Percentiles rank a stretch among this genome's conserved stretches.
phyloP scores from a whole-genome alignment of 1,140 invertebrate species.

The Argopecten irradians region DNA sequence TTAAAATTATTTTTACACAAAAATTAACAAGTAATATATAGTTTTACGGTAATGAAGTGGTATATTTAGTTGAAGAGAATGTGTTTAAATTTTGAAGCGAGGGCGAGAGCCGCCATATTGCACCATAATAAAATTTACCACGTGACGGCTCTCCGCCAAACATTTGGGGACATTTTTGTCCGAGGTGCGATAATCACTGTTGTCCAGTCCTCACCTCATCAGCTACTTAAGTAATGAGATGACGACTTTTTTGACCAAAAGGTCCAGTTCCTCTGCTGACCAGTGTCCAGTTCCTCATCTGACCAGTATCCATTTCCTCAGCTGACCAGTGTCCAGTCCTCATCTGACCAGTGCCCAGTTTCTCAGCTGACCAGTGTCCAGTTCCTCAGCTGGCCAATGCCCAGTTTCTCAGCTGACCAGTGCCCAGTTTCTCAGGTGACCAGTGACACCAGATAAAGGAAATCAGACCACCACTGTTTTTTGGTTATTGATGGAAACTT shows the following conservation, averaged over 20 bases:
- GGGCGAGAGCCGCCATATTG: too few relatives aligned
- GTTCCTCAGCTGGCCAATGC: neutral
- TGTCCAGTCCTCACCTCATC: neutral
- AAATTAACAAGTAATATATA: too few relatives aligned
- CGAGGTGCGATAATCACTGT: neutral
- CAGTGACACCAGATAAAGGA: neutral
- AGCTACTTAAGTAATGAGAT: neutral
- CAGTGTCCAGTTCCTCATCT: neutral
- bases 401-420: neutral
- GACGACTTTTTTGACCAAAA: too few relatives aligned
- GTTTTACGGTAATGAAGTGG: too few relatives aligned
- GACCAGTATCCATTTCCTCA: too few relatives aligned
- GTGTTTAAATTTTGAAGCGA: too few relatives aligned
- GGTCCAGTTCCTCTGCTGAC: neutral
- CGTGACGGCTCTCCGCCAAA: too few relatives aligned
- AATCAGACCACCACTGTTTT: conserved; percentile 1
- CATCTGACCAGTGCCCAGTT: neutral
- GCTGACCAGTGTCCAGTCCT: too few relatives aligned
- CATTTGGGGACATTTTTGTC: too few relatives aligned
- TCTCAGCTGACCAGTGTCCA: neutral
- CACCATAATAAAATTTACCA: too few relatives aligned
- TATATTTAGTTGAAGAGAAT: too few relatives aligned
- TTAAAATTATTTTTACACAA: too few relatives aligned
- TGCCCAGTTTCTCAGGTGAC: neutral
- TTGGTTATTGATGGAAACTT: neutral